Conservation (phyloP, 2,113 vertebrate genomes). For the Corythoichthys haematopterus region DNA sequence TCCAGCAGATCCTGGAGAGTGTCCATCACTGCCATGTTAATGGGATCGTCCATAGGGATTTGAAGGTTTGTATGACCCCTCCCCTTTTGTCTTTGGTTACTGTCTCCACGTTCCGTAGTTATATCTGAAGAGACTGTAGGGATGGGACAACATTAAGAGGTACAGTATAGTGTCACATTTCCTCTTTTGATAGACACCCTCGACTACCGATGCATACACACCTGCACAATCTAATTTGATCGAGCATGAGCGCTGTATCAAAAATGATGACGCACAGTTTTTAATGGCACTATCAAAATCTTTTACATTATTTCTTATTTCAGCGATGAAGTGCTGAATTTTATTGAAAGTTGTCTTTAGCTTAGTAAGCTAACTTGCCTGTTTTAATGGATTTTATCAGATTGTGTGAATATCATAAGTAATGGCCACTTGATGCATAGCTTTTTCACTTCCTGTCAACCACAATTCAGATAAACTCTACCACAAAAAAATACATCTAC, state of each 20-base stretch:
- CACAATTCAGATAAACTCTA: neutral
- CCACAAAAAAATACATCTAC: neutral
- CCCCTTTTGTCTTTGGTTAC: neutral
- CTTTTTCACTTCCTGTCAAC: neutral
- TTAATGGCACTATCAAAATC: neutral
- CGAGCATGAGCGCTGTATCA: neutral
- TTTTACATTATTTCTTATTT: neutral
- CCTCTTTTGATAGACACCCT: neutral
- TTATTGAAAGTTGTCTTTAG: neutral
- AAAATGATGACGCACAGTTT: neutral
- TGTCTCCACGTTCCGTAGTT: neutral
- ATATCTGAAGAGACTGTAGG: conserved; percentile 5
- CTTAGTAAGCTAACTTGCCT: neutral
- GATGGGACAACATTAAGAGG: neutral
- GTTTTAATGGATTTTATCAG: neutral
- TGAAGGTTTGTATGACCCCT: conserved; percentile 71
- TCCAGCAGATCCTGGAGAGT: conserved; percentile 80
- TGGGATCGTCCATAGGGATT: conserved; percentile 77
- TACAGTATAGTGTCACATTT: neutral
- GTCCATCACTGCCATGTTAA: conserved; percentile 79
- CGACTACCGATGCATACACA: neutral
- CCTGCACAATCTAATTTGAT: neutral
- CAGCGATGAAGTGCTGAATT: neutral
- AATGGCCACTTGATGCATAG: neutral
- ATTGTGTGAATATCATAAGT: neutral